Evolutionary conservation across 2,797 vertebrate genomes (phyloP), one percentile per base, ranked within the genome.

Genomic region (Sebastolobus alascanus): DNA sequence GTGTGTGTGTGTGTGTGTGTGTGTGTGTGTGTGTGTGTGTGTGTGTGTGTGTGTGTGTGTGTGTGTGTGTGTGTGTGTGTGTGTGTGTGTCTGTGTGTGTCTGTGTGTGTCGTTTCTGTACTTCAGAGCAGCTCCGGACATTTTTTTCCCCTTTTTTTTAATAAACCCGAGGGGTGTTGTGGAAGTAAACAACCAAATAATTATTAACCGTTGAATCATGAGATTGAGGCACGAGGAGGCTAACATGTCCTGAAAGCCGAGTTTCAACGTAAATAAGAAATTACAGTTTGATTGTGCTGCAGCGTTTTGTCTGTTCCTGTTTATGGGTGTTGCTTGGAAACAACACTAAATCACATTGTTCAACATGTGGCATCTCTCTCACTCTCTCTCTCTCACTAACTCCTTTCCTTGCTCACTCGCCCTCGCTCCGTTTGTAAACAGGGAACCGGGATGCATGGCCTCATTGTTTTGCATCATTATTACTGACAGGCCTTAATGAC

Each of bases 381-480:
- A 4, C 89, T 60, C 73, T 54, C 66, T n/a, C 56, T 33, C 54
- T 37, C 79, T 55, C 66, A 0, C 67, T 2, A 4, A 16, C 65
- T 61, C 43, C 43, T 27, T 38, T 22, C 59, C 63, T 46, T 35
- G 68, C 86, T 76, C 72, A 4, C 85, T 79, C 61, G 52, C 84
- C 75, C 88, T 25, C 52, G 1, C 58, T 75, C 46, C 58, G 6
- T 85, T 83, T 89, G 90, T 91, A 92, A 92, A 90, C 90, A 89
- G 90, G 86, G 83, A 79, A 70, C 14, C 13, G 59, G 81, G 77
- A 82, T 89, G 56, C 92, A 89, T 80, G 83, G 90, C 86, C 86
- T 90, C 93, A 93, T 94, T 94, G 92, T 94, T 93, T 90, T 74
- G 88, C 91, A 83, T 94, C 93, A 90, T 92, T 92, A 89, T 90